phyloP scores from a whole-genome alignment of 2,888 invertebrate species.

The Scaeva pyrastri region DNA sequence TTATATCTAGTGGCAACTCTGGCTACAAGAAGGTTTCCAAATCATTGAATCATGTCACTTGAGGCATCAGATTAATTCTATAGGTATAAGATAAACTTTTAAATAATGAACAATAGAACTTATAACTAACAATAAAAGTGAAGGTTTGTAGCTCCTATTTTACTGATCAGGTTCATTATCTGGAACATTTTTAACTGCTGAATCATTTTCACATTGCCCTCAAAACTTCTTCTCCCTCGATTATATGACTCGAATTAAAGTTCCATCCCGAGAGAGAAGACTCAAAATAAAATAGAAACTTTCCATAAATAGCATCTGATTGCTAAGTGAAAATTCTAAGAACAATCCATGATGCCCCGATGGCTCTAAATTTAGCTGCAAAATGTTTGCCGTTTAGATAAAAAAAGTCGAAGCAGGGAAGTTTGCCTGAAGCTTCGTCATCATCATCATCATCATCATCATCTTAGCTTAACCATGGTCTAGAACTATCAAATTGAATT shows the following conservation, averaged over 20 bases:
- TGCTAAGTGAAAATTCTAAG: conserved; percentile 67
- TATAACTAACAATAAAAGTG: no score
- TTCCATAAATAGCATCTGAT: conserved; percentile 68
- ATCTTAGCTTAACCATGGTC: conserved; percentile 2
- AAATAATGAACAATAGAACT: no score
- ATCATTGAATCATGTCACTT: no score
- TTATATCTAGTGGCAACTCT: no score
- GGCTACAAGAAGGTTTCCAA: no score
- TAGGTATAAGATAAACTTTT: no score
- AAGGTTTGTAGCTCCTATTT: no score
- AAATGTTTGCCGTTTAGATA: conserved; percentile 42
- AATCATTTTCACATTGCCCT: conserved; percentile 5
- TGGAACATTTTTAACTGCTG: neutral
- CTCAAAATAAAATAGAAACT: neutral
- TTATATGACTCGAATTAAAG: neutral
- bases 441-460: conserved; percentile 1
- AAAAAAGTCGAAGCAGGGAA: conserved; percentile 41
- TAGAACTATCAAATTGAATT: conserved; percentile 48
- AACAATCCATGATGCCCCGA: conserved; percentile 29
- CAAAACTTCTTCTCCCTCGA: neutral
- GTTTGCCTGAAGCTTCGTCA: conserved; percentile 21
- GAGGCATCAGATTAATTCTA: no score
- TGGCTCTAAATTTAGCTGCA: conserved; percentile 2
- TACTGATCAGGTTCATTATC: no score
- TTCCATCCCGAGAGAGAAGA: neutral